Base-by-base conservation (phyloP, 2,888 invertebrate species). In the Hermaeophaga mercurialis region DNA sequence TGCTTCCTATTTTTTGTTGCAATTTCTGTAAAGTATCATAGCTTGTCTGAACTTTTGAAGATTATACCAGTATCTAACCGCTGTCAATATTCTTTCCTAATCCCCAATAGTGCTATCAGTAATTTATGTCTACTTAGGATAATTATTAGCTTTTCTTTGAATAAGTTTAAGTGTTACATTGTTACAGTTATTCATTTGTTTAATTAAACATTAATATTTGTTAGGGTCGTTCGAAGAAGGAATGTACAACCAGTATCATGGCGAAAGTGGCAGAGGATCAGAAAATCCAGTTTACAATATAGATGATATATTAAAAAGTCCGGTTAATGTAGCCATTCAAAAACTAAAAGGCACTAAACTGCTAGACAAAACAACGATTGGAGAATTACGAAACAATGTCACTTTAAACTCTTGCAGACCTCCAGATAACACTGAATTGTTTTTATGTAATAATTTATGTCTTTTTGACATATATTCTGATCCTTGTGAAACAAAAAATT, bases 401-500 rank as follows among this genome's bases (percentile, higher is more conserved):
- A 63, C 68, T 17, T 59, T 64, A n/a, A 52, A 38, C 33, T 19
- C 26, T n/a, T 63, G 57, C 18, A 59, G 56, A 46, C 11, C 26
- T 1, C n/a, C 41, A 19, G 26, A 47, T 15, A 41, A 36, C 17
- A 52, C 33, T 7, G 47, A 52, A 15, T 19, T 48, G 6, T 54
- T 59, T 12, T 49, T 54, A 15, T 68, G 69, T 18, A 47, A 50
- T 8, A 54, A 59, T 14, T 64, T 65, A 18, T 75, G 74, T 45
- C 61, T 76, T 11, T 76, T 75, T 52, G 73, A 76, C 52, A 56
- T 76, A 1, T 31, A 59, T 7, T 53, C 63, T 5, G 76, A 76
- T 62, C 76, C 75, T 3, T 75, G 75, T 49, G 76, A 76, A 61
- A 73, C 72, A 4, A 66, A 50, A 17, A 74, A 76, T 61, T 47